These are phyloP conservation scores for Varanus salvator DNA, from an alignment of 2,113 vertebrate genomes.

Conservation along the genomic window DNA sequence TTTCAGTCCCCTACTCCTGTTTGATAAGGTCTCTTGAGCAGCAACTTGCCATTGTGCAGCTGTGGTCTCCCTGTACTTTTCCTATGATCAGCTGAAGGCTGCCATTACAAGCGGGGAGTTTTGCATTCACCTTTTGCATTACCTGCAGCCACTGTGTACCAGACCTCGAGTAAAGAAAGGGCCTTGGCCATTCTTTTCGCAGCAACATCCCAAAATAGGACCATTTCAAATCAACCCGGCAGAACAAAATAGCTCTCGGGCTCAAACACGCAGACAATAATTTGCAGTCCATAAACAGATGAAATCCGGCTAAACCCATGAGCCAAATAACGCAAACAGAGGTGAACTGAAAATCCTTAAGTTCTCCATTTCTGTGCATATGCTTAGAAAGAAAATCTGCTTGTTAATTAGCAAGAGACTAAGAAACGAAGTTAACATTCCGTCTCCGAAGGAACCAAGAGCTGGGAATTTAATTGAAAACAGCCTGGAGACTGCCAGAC, in stretches of 20 bases:
- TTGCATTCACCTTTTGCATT: not conserved
- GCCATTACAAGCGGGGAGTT: not conserved
- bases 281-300: not conserved
- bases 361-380: not conserved
- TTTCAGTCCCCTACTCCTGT: not conserved
- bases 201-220: not conserved
- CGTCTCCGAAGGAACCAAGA: not conserved
- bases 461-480: slow-evolving; percentile 10
- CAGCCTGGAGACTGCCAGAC: not conserved
- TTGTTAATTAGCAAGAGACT: not conserved
- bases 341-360: not conserved
- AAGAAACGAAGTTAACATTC: not conserved
- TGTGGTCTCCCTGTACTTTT: not conserved
- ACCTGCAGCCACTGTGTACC: not conserved
- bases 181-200: not conserved
- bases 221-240: not conserved
- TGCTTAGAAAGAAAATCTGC: not conserved
- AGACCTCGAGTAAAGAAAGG: not conserved
- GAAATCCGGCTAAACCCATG: too few relatives aligned
- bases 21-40: not conserved
- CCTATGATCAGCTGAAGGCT: too few relatives aligned
- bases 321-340: not conserved
- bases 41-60: not conserved
- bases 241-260: not conserved
- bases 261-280: not conserved